Conservation (phyloP, 2,113 vertebrate species). For the Anser brachyrhynchus region DNA sequence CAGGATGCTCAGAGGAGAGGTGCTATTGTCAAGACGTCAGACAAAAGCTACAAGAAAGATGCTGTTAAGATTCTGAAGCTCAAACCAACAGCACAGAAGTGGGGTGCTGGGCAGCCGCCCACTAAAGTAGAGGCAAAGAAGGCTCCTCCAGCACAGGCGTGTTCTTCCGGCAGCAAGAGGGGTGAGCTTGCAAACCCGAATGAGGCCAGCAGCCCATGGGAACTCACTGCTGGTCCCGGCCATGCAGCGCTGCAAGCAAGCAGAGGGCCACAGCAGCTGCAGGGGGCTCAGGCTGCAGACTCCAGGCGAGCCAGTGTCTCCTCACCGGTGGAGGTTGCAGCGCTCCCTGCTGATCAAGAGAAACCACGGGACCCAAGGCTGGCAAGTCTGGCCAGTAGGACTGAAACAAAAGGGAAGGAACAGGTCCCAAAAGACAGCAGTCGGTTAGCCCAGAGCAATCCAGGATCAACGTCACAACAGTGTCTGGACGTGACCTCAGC, state of each 20-base stretch:
- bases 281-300: background rate
- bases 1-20: conserved; percentile 82
- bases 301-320: background rate
- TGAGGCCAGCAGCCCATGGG: background rate
- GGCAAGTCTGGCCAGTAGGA: conserved; percentile 55
- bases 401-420: conserved; percentile 3
- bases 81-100: background rate
- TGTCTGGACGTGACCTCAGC: background rate
- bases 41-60: conserved; percentile 72
- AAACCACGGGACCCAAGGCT: conserved; percentile 76
- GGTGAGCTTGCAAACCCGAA: background rate
- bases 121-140: background rate
- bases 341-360: background rate
- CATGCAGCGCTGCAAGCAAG: background rate
- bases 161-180: background rate
- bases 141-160: background rate
- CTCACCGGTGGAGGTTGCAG: accelerated
- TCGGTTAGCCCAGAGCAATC: background rate
- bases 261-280: background rate
- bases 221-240: background rate
- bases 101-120: background rate
- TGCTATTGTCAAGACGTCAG: conserved; percentile 75
- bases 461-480: background rate
- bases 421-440: background rate
- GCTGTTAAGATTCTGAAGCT: conserved; percentile 79